Evolutionary conservation across 2,888 invertebrate species (phyloP), one percentile per base, ranked within the genome.

Genomic region (Actias luna): DNA sequence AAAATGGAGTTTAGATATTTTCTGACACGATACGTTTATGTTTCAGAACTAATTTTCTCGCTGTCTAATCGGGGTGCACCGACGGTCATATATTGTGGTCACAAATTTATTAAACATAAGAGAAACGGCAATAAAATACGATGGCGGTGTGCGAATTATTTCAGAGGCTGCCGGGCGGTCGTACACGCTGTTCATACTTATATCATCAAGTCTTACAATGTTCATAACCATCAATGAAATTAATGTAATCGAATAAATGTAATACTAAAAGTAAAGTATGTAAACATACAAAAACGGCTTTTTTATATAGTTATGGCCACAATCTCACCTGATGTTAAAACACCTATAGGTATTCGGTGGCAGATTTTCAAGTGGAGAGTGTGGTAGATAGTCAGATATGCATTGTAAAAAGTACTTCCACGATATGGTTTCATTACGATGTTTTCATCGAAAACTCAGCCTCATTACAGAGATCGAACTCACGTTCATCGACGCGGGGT

Each of bases 131-230:
- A 33, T 29, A 64, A 52, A 16, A 27, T 50, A 10, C 46, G 52
- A 12, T 64, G 64, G 64, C 27, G 59, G 14, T 64, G 64, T 22
- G 16, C 14, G 16, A 3, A 18, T 39, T 29, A 58, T 3, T 29
- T 14, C 25, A 50, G 35, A 0, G 65, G 65, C 25, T 65, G 65
- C 58, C 42, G 63, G 35, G 65, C 65, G n/a, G 59, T 46, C 14
- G 46, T 64, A 18, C 58, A 39, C 25, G 46, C 46, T 22, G 46
- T 50, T 2, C 46, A 50, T 10, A 50, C 5, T 0, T 4, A 50
- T 4, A 22, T 50, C 12, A 22, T 50, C 25, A 50, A 25, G 8
- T 50, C 46, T 12, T 50, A 50, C 25, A 50, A 50, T 50, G 12
- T 50, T 25, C 46, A 50, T 50, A 50, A 50, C 46, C 46, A 50